Conservation (phyloP, 2,888 invertebrate genomes). For the Metellina segmentata region DNA sequence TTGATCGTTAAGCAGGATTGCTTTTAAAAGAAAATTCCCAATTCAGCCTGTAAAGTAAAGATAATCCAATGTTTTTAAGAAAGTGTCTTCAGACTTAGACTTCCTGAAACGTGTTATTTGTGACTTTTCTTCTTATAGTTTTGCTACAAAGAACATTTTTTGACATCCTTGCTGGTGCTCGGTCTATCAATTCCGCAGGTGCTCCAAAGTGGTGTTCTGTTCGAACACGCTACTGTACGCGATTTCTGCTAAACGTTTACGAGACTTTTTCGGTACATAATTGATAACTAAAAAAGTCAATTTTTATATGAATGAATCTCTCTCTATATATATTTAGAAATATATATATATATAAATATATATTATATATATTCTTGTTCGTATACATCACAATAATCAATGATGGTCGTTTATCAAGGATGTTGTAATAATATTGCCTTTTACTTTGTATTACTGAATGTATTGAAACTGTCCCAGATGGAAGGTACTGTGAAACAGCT, state of each 20-base stretch:
- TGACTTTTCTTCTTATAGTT: constrained; percentile 71
- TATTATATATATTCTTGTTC: constrained; percentile 76
- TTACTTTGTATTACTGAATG: constrained; percentile 65
- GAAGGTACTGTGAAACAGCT: background rate
- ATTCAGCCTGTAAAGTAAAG: constrained; percentile 38
- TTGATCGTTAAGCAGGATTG: background rate
- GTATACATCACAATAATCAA: constrained; percentile 75
- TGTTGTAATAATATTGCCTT: constrained; percentile 73
- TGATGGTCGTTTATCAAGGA: constrained; percentile 70
- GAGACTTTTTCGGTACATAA: constrained; percentile 74
- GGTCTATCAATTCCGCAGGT: constrained; percentile 73
- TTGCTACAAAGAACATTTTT: constrained; percentile 76
- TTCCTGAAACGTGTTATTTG: constrained; percentile 69
- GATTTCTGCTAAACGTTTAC: constrained; percentile 74
- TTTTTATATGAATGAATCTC: constrained; percentile 77
- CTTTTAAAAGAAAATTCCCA: constrained; percentile 1
- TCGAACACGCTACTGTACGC: constrained; percentile 46
- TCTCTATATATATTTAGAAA: constrained; percentile 75
- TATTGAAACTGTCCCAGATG: constrained; percentile 63
- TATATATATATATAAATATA: constrained; percentile 68
- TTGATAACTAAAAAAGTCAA: constrained; percentile 76
- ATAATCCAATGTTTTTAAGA: constrained; percentile 30
- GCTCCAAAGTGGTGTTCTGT: constrained; percentile 58
- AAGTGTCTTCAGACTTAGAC: constrained; percentile 49
- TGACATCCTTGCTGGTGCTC: constrained; percentile 75